These are phyloP conservation scores for Narcine bancroftii DNA, from an alignment of 2,113 vertebrate species.

Conservation along the genomic window DNA sequence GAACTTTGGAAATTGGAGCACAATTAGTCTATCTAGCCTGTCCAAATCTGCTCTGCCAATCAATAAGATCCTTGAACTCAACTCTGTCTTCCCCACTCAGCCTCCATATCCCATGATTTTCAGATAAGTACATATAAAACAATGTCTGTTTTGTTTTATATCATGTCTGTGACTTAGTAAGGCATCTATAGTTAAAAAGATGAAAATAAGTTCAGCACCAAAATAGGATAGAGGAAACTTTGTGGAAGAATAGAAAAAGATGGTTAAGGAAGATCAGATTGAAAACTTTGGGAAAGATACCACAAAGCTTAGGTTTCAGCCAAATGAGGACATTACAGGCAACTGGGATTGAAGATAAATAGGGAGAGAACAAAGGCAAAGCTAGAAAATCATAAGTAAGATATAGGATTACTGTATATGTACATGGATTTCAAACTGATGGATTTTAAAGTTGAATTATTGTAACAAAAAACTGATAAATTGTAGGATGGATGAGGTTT, in stretches of 20 bases:
- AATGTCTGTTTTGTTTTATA: background rate
- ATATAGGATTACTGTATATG: background rate
- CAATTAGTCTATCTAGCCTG: too few relatives aligned
- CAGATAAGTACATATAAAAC: too few relatives aligned
- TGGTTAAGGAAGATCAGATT: background rate
- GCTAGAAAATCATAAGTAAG: too few relatives aligned
- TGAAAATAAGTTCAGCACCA: too few relatives aligned
- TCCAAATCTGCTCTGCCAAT: too few relatives aligned
- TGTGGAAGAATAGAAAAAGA: background rate
- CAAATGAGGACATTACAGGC: background rate
- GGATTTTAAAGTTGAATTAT: background rate
- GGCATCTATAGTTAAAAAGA: too few relatives aligned
- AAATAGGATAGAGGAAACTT: too few relatives aligned
- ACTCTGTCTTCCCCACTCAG: too few relatives aligned
- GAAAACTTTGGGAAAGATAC: background rate
- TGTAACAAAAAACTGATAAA: background rate
- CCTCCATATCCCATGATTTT: too few relatives aligned
- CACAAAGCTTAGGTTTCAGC: background rate
- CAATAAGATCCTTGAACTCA: too few relatives aligned
- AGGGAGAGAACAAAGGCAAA: background rate
- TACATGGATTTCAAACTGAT: background rate
- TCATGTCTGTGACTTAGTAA: background rate
- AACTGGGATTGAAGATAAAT: background rate
- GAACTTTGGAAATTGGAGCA: too few relatives aligned
- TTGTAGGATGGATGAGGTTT: background rate